These are phyloP conservation scores for Aptenodytes patagonicus DNA, from an alignment of 2,113 vertebrate species.

Conservation along the genomic window DNA sequence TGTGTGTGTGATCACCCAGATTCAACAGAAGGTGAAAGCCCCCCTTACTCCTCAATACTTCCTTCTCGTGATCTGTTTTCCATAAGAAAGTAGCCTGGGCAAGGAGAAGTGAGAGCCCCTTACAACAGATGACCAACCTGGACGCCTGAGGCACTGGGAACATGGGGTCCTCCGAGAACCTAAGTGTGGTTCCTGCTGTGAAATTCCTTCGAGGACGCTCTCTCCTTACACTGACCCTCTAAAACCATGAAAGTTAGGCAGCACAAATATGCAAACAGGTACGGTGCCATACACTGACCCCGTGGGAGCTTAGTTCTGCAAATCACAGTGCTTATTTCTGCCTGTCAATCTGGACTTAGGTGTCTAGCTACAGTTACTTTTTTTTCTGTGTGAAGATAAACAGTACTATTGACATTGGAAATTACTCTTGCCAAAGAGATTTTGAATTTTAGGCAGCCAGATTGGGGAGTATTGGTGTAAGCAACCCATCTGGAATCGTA, in stretches of 20 bases:
- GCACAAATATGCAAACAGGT: background rate
- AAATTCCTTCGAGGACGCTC: background rate
- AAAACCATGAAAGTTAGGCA: background rate
- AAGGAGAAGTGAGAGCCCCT: background rate
- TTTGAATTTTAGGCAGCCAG: slow-evolving; percentile 1
- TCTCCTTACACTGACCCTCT: background rate
- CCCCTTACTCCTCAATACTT: background rate
- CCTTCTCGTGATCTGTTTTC: background rate
- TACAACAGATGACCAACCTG: background rate
- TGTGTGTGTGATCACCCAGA: background rate
- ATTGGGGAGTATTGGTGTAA: background rate
- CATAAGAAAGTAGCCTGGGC: background rate
- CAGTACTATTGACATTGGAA: background rate
- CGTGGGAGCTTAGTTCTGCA: background rate
- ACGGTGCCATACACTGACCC: background rate
- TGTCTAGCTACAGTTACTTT: background rate
- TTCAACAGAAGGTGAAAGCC: background rate
- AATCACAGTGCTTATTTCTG: background rate
- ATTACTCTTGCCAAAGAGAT: background rate
- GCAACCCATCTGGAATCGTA: background rate
- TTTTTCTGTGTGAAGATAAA: slow-evolving; percentile 5
- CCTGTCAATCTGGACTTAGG: background rate
- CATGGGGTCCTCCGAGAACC: rapidly evolving
- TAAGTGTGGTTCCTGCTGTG: background rate
- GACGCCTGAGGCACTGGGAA: background rate